These are phyloP conservation scores for Hapalemur alaotrensis DNA, from an alignment of 2,797 vertebrate species.

Conservation along the genomic window DNA sequence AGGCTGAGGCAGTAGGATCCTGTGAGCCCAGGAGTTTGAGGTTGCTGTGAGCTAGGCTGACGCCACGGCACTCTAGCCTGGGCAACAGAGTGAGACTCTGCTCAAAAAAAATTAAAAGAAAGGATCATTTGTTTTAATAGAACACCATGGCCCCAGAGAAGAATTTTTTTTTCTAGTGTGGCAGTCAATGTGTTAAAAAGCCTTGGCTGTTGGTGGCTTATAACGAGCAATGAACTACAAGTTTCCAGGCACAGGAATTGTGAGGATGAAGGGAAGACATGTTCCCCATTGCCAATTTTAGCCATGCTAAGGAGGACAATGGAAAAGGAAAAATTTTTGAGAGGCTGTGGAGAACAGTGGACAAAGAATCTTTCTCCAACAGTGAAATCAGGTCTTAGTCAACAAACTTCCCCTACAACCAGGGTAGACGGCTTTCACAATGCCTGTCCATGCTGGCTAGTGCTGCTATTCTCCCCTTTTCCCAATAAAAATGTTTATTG, in stretches of 20 bases:
- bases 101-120: too few species aligned
- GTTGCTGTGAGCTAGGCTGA: too few species aligned
- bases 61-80: too few species aligned
- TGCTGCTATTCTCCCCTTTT: background rate
- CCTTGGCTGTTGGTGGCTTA: background rate
- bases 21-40: background rate
- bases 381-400: background rate
- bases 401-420: background rate
- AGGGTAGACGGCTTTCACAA: background rate
- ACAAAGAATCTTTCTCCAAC: background rate
- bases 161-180: too few species aligned
- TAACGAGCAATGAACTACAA: background rate
- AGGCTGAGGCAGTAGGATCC: background rate
- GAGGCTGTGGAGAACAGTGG: background rate
- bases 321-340: background rate
- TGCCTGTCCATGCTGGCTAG: background rate
- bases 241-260: background rate
- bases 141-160: too few species aligned
- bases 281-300: background rate
- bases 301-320: background rate
- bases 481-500: constrained; percentile 11
- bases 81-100: too few species aligned
- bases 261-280: background rate
- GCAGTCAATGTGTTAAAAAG: background rate
- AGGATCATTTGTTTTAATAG: too few species aligned